Conservation (phyloP, 2,888 invertebrate species). For the Megastigmus dorsalis region DNA sequence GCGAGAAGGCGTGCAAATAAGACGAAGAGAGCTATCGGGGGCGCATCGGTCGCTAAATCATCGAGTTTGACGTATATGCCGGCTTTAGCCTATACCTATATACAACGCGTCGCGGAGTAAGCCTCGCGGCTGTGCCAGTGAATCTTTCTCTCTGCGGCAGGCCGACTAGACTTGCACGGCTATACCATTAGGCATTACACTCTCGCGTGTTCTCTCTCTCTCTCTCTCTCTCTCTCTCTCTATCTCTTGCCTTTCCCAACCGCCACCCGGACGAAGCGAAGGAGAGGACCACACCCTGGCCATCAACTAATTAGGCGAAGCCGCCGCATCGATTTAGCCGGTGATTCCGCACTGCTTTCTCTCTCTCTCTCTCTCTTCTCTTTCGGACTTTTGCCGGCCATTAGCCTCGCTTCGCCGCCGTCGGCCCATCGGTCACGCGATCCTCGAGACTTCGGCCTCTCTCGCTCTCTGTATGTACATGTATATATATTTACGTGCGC, state of each 20-base stretch:
- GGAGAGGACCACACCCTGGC: conserved; percentile 64
- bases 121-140: not conserved
- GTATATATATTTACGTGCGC: too few species aligned
- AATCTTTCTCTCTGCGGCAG: conserved; percentile 45
- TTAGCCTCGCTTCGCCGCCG: not conserved
- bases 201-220: too few species aligned
- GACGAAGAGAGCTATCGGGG: not conserved
- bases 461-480: too few species aligned
- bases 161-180: not conserved
- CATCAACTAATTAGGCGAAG: conserved; percentile 68
- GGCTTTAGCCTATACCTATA: too few species aligned
- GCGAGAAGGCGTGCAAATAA: not conserved
- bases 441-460: too few species aligned
- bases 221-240: too few species aligned
- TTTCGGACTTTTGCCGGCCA: not conserved
- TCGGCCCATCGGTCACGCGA: conserved; percentile 45
- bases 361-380: not conserved
- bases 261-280: too few species aligned
- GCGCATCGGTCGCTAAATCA: conserved; percentile 34
- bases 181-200: too few species aligned
- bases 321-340: conserved; percentile 31
- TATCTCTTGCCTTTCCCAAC: too few species aligned
- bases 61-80: not conserved
- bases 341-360: not conserved
- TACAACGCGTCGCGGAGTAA: too few species aligned